A percentile compares a stretch with the other conserved stretches of the same genome.
Evolutionary conservation across 2,888 invertebrate species (phyloP).

Genomic region (Cordilura impudica): DNA sequence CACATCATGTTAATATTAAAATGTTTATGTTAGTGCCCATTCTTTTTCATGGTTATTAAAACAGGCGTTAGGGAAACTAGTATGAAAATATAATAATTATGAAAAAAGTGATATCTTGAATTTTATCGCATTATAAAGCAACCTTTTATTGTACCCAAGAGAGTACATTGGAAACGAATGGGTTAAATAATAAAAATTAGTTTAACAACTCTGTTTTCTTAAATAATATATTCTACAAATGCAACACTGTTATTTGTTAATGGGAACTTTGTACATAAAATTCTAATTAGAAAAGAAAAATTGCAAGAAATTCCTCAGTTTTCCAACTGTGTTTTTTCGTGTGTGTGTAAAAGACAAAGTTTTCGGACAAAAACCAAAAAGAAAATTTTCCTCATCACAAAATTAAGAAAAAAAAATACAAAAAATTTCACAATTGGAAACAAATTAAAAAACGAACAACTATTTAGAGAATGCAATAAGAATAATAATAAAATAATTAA

Average conservation of each 20-base stretch:
- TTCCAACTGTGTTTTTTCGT: conserved; percentile 60
- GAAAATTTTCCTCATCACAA: conserved; percentile 55
- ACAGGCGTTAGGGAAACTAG: no score
- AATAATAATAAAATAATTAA: conserved; percentile 22
- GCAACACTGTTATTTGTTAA: conserved; percentile 9
- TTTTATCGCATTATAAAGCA: no score
- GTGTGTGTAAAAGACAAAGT: conserved; percentile 55
- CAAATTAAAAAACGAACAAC: conserved; percentile 37
- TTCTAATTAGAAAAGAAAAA: conserved; percentile 52
- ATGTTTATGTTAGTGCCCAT: no score
- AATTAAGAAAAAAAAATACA: conserved; percentile 47
- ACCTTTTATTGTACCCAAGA: no score
- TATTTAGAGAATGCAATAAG: conserved; percentile 35
- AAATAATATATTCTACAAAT: background rate
- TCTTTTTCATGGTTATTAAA: no score
- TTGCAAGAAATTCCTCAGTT: conserved; percentile 50
- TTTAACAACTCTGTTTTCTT: background rate
- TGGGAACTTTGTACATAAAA: conserved; percentile 21
- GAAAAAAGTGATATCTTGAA: no score
- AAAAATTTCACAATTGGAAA: conserved; percentile 40
- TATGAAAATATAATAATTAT: no score
- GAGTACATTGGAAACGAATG: no score
- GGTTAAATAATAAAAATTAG: no score
- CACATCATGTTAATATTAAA: no score
- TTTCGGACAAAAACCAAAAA: conserved; percentile 56